phyloP scores from a whole-genome alignment of 2,797 vertebrate genomes.

The Podarcis siculus region DNA sequence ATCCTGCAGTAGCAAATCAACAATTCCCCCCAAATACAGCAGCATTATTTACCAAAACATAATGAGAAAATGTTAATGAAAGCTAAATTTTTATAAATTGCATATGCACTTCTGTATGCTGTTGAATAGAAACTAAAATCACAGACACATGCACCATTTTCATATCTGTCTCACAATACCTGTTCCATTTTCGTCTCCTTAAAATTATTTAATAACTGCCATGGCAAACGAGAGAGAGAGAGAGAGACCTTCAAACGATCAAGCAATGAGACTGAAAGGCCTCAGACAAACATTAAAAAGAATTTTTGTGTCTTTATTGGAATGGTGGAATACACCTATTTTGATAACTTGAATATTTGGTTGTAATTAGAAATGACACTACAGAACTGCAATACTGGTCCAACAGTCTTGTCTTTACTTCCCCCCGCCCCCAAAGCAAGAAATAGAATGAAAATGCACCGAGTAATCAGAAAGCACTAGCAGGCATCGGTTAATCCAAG shows the following conservation, averaged over 20 bases:
- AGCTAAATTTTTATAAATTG: background rate
- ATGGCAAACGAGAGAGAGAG: background rate
- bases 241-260: constrained; percentile 64
- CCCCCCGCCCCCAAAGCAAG: constrained; percentile 76
- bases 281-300: constrained; percentile 86
- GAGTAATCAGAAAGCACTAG: constrained; percentile 85
- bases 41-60: background rate
- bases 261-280: constrained; percentile 73
- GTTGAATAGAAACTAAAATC: background rate
- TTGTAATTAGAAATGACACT: constrained; percentile 86
- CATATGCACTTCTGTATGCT: background rate
- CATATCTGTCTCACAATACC: background rate
- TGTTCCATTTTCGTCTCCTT: background rate
- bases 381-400: constrained; percentile 89
- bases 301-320: constrained; percentile 93
- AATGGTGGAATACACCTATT: constrained; percentile 92
- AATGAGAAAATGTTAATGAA: background rate
- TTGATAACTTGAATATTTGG: constrained; percentile 85
- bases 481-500: constrained; percentile 80
- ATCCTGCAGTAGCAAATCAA: background rate
- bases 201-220: background rate
- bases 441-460: constrained; percentile 81
- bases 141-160: background rate
- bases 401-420: constrained; percentile 84
- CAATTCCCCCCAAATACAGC: background rate